phyloP scores from a whole-genome alignment of 2,113 vertebrate genomes.

The Otus sunia region DNA sequence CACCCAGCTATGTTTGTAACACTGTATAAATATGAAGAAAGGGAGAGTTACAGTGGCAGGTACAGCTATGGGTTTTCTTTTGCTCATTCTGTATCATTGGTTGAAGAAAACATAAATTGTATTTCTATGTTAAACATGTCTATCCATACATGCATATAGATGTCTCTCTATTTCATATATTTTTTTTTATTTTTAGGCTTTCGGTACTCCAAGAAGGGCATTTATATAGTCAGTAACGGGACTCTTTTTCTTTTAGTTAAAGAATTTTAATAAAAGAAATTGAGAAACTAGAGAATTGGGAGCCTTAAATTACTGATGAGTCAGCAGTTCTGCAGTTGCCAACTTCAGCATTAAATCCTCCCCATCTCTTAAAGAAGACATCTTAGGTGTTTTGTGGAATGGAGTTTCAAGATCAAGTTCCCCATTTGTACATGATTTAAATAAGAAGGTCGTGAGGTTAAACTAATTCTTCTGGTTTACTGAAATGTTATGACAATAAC shows the following conservation, averaged over 20 bases:
- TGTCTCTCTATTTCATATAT: background rate
- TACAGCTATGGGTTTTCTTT: background rate
- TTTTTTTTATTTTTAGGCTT: background rate
- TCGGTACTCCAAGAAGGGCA: background rate
- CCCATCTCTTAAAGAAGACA: background rate
- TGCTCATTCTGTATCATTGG: background rate
- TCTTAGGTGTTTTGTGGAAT: background rate
- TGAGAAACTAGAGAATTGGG: background rate
- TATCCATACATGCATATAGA: background rate
- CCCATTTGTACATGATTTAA: background rate
- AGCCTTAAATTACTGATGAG: background rate
- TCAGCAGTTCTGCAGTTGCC: background rate
- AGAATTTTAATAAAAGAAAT: background rate
- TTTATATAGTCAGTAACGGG: background rate
- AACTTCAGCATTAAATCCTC: background rate
- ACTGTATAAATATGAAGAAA: background rate
- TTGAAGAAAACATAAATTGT: background rate
- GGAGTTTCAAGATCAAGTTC: background rate
- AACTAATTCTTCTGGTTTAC: background rate
- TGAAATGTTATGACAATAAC: background rate
- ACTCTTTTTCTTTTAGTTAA: background rate
- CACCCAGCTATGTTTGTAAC: fast-evolving
- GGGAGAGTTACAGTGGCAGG: background rate
- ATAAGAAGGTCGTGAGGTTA: background rate
- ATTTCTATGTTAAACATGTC: background rate